A percentile compares a stretch with the other conserved stretches of the same genome.
Conservation (phyloP, 1,140 invertebrate genomes). For the Bombus haemorrhoidalis region DNA sequence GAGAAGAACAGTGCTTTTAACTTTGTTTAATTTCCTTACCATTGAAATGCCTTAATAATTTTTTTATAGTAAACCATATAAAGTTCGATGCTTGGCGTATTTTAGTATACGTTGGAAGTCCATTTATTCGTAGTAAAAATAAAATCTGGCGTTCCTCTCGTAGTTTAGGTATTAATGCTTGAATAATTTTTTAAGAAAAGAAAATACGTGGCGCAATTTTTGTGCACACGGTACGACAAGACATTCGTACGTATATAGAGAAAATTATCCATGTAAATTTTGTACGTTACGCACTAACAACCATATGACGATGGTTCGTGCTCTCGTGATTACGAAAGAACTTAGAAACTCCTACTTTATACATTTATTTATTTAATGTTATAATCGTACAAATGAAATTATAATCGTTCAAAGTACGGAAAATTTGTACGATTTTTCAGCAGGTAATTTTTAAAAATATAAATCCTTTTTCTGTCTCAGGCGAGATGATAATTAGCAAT, state of each 20-base stretch:
- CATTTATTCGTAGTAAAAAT: not conserved
- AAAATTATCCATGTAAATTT: not conserved
- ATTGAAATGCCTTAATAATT: not conserved
- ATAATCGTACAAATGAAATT: not conserved
- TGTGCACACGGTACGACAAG: not conserved
- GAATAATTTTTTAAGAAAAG: not conserved
- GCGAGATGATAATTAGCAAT: constrained; percentile 93
- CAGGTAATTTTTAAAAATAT: no score
- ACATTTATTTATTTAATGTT: not conserved
- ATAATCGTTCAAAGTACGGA: no score
- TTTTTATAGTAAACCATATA: not conserved
- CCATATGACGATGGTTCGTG: not conserved
- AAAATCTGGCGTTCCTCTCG: not conserved
- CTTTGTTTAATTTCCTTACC: not conserved
- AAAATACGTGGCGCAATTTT: not conserved
- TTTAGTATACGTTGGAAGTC: not conserved
- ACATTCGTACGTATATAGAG: not conserved
- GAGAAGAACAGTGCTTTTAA: not conserved
- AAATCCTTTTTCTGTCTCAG: constrained; percentile 80
- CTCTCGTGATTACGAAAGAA: not conserved
- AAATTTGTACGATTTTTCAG: not conserved
- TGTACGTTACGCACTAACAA: not conserved
- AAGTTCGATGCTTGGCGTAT: no score
- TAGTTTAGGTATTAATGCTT: not conserved
- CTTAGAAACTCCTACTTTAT: not conserved